Evolutionary conservation across 2,888 invertebrate genomes (phyloP).

Genomic region (Salticus scenicus): DNA sequence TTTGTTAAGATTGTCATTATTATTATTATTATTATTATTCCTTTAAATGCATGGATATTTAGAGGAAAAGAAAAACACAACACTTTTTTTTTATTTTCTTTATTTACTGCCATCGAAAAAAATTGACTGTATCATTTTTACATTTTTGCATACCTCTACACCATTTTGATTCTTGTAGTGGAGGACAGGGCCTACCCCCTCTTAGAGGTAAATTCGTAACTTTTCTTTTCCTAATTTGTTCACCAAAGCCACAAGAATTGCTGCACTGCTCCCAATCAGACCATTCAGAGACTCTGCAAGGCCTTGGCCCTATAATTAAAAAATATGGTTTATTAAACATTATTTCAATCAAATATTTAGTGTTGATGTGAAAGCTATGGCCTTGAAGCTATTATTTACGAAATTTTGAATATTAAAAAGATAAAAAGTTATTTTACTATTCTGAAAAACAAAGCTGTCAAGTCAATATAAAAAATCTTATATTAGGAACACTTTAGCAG

Average conservation of each 20-base stretch:
- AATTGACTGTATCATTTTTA: constrained; percentile 40
- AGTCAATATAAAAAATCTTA: too few species aligned
- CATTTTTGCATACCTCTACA: constrained; percentile 79
- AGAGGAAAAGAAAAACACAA: too few species aligned
- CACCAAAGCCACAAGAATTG: constrained; percentile 92
- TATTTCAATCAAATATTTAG: background rate
- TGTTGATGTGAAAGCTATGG: background rate
- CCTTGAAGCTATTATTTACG: too few species aligned
- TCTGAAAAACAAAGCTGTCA: too few species aligned
- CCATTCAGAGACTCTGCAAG: constrained; percentile 91
- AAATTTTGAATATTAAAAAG: too few species aligned
- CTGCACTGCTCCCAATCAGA: constrained; percentile 91
- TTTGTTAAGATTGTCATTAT: too few species aligned
- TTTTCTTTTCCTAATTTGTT: constrained; percentile 86
- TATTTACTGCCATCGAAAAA: constrained; percentile 63
- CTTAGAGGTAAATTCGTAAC: constrained; percentile 85
- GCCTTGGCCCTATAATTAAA: constrained; percentile 81
- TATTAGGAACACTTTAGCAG: too few species aligned
- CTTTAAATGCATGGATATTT: too few species aligned
- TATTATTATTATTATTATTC: too few species aligned
- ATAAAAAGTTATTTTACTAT: too few species aligned
- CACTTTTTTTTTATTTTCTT: background rate
- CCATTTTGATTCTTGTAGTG: constrained; percentile 89
- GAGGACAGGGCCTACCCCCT: constrained; percentile 88
- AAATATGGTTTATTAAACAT: background rate